Base-by-base conservation (phyloP, 2,888 invertebrate genomes). In the Sthenelais limicola region DNA sequence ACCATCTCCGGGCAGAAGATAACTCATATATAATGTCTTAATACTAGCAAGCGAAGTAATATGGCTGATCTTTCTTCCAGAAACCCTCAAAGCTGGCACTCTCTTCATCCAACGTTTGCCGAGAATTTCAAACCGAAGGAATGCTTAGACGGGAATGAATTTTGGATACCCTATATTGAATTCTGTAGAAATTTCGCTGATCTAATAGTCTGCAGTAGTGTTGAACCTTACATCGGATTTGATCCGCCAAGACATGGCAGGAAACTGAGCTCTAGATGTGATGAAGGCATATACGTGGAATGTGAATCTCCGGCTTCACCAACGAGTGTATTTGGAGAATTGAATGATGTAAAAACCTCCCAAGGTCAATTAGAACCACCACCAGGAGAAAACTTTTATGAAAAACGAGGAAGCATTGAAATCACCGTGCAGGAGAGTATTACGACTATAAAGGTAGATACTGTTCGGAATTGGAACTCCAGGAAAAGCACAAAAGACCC, bases 161-260 rank as follows among this genome's bases (percentile, higher is more conserved):
- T 82, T 74, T 85, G 85, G 85, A 80, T 85, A 54, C 80, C 82
- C 3, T 77, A 80, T 67, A 80, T 82, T 38, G 83, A 83, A 73
- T 83, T 83, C 77, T 80, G 79, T 71, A 81, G 82, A 54, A 82
- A 85, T 74, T 85, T 85, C 74, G 84, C 82, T 15, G 84, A 84
- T 26, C 75, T 85, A 21, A 76, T 85, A 48, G 80, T 85, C 47
- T 80, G 82, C 56, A 84, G 82, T 73, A 81, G 79, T n/a, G 73
- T 77, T 5, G 82, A 82, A 21, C 82, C 84, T 0, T 84, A 79
- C 48, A 81, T 82, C 28, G 81, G 81, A 3, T 75, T 82, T 7
- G 77, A 77, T 66, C n/a, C n/a, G n/a, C n/a, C n/a, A n/a, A n/a
- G n/a, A n/a, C n/a, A n/a, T n/a, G n/a, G n/a, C n/a, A n/a, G n/a